phyloP scores from a whole-genome alignment of 2,113 vertebrate genomes.

The Conger conger region DNA sequence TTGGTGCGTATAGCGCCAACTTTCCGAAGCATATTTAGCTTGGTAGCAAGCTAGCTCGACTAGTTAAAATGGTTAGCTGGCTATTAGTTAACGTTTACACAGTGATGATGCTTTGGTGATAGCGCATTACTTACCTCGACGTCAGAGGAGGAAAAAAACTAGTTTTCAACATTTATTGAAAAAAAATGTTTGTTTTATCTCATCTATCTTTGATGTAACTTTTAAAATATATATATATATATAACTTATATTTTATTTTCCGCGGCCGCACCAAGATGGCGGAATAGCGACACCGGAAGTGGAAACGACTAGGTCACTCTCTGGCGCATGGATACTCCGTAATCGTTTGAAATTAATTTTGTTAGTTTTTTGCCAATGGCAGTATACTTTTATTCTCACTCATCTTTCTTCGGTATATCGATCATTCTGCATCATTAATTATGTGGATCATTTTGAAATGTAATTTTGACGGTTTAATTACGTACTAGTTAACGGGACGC shows the following conservation, averaged over 20 bases:
- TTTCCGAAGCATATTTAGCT: too few species aligned
- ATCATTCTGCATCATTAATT: background rate
- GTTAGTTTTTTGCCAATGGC: background rate
- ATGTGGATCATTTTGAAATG: background rate
- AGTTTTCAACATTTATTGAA: slow-evolving; percentile 6
- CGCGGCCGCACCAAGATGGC: slow-evolving; percentile 34
- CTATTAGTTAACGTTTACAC: background rate
- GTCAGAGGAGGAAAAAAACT: background rate
- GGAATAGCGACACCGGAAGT: slow-evolving; percentile 35
- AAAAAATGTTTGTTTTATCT: background rate
- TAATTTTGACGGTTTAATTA: background rate
- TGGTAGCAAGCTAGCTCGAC: too few species aligned
- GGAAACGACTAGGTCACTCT: slow-evolving; percentile 18
- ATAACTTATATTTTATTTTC: slow-evolving; percentile 18
- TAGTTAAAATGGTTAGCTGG: background rate
- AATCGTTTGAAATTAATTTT: background rate
- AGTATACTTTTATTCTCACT: too few species aligned
- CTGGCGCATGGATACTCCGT: background rate
- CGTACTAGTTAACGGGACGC: background rate
- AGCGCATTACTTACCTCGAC: slow-evolving; percentile 7
- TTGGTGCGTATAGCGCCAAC: background rate
- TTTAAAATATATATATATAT: slow-evolving; percentile 16
- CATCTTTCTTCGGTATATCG: too few species aligned
- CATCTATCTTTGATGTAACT: slow-evolving; percentile 7
- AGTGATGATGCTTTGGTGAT: background rate